A percentile compares a stretch with the other conserved stretches of the same genome.
Evolutionary conservation across 53 echinoderm and acorn worm species (phyloP).

Genomic region (Echinarachnius parma): DNA sequence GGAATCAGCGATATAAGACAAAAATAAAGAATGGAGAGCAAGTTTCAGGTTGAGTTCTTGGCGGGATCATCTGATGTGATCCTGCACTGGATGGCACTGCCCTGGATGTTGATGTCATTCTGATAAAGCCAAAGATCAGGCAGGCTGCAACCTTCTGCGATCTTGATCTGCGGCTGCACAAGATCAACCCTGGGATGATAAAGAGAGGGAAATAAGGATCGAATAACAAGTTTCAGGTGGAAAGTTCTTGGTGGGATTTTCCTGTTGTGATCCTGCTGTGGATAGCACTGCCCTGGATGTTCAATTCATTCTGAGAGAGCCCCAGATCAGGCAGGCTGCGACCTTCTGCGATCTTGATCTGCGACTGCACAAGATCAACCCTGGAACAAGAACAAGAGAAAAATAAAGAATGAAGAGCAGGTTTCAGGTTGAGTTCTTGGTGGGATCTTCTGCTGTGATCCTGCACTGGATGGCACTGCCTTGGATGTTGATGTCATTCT

Average conservation of each 20-base stretch:
- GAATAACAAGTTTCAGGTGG: neutral
- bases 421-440: conserved; percentile 68
- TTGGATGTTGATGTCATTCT: conserved; percentile 71
- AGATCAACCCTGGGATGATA: conserved; percentile 66
- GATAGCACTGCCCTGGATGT: conserved; percentile 86
- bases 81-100: conserved; percentile 92
- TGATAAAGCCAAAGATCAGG: conserved; percentile 73
- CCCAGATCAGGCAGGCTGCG: conserved; percentile 65
- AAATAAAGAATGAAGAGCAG: neutral
- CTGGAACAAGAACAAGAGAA: conserved; percentile 24
- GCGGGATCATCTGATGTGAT: conserved; percentile 97
- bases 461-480: conserved; percentile 95
- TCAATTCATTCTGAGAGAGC: conserved; percentile 68
- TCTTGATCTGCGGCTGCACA: conserved; percentile 94
- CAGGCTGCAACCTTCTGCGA: conserved; percentile 80
- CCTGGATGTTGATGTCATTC: conserved; percentile 69
- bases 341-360: conserved; percentile 92
- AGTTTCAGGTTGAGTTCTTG: conserved; percentile 93
- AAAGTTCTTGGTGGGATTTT: conserved; percentile 77
- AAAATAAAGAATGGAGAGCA: conserved; percentile 18
- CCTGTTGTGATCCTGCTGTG: conserved; percentile 96
- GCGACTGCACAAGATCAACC: conserved; percentile 92
- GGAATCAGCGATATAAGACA: neutral
- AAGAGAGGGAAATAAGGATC: neutral
- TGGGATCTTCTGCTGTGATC: conserved; percentile 95